Evolutionary conservation across 1,140 invertebrate genomes (phyloP), one percentile per base, ranked within the genome.

Genomic region (Charaxes varanes): DNA sequence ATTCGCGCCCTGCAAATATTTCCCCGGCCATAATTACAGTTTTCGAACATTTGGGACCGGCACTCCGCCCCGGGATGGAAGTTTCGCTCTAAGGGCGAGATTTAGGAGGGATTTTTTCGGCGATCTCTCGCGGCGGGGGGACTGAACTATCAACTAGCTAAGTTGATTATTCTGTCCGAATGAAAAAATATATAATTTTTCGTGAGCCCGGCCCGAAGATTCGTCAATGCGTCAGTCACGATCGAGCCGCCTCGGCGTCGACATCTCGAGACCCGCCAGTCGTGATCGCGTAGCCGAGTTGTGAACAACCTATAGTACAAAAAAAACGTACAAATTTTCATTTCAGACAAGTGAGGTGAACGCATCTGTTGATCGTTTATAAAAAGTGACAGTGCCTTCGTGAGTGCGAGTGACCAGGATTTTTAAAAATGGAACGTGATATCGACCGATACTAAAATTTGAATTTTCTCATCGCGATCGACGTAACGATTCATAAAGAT

Each of bases 251-350:
- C 43, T 36, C 41, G 62, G 58, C 64, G 78, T 63, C 55, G 58
- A 76, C 74, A 76, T 66, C 70, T 62, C 56, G 48, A 46, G 50
- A 51, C 43, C 49, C 32, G 55, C 57, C 67, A 76, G 65, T 69
- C 55, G 51, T 54, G 31, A 43, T 40, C 61, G 63, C 60, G 59
- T 51, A 53, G 45, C 57, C 69, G 71, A 77, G 53, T 79, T 74
- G 72, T 76, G 70, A 61, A 71, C 68, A 74, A 82, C 67, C 62
- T 53, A 82, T 74, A 83, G 79, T 83, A 83, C 79, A 83, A 83
- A 78, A 40, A 48, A 55, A 62, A 60, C 73, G 79, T 83, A 81
- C 79, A 79, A 83, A 83, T 71, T 74, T 80, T 61, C 33, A 32
- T 43, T 53, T 46, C 41, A 33, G 57, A 59, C 44, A 36, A 64